These are phyloP conservation scores for Melipona beecheii DNA, from an alignment of 2,888 invertebrate genomes.

Conservation along the genomic window DNA sequence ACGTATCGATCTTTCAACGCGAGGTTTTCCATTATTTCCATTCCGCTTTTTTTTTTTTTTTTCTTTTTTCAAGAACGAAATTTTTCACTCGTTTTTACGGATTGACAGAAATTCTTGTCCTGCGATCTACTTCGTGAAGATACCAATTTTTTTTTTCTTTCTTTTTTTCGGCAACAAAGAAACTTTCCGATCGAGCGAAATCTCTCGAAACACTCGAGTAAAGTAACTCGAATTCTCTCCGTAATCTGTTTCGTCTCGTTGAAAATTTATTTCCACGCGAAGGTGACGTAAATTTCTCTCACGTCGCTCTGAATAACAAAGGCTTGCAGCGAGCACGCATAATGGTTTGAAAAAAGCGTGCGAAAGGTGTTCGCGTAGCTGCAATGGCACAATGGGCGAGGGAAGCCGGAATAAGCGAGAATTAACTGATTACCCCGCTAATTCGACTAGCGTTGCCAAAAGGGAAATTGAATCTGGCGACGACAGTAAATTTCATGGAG, in stretches of 20 bases:
- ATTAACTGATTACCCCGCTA: slow-evolving; percentile 29
- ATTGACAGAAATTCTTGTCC: not conserved
- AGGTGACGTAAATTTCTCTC: not conserved
- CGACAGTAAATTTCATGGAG: slow-evolving; percentile 25
- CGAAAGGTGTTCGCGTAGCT: not conserved
- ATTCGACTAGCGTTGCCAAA: slow-evolving; percentile 32
- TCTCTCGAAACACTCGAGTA: not conserved
- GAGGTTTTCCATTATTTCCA: too few species aligned
- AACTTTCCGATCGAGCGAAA: too few species aligned
- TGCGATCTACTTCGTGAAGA: not conserved
- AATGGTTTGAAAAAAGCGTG: not conserved
- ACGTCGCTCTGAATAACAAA: not conserved
- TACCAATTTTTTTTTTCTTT: too few species aligned
- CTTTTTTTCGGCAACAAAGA: too few species aligned
- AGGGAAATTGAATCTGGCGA: slow-evolving; percentile 32
- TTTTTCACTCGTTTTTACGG: not conserved
- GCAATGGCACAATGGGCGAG: not conserved
- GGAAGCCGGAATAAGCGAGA: not conserved
- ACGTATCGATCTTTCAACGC: not conserved
- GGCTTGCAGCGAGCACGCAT: not conserved
- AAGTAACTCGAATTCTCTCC: not conserved
- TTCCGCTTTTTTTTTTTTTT: not conserved
- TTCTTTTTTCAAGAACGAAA: too few species aligned
- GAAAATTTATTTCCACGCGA: not conserved
- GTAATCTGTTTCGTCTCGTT: not conserved